phyloP scores from a whole-genome alignment of 2,888 invertebrate species.

The Machimus rusticus region DNA sequence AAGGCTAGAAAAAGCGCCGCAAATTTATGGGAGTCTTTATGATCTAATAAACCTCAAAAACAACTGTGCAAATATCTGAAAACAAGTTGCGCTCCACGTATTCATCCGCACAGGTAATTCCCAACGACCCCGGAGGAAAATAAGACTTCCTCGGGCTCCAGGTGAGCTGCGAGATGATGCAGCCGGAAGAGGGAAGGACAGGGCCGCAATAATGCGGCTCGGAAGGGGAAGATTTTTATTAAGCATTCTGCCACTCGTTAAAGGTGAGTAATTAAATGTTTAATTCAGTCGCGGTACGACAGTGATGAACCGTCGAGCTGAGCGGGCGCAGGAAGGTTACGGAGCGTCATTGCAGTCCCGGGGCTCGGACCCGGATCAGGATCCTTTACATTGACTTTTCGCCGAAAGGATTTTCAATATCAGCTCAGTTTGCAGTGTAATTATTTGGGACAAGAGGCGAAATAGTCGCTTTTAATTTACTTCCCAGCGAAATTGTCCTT shows the following conservation, averaged over 20 bases:
- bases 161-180: background rate
- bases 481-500: background rate
- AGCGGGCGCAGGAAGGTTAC: background rate
- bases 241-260: slow-evolving; percentile 22
- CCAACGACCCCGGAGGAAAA: slow-evolving; percentile 4
- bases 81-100: slow-evolving; percentile 31
- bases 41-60: slow-evolving; percentile 45
- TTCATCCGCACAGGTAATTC: slow-evolving; percentile 31
- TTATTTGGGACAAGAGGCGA: background rate
- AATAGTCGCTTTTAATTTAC: background rate
- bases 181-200: background rate
- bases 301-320: background rate
- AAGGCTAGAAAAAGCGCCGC: slow-evolving; percentile 31
- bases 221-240: background rate
- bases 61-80: slow-evolving; percentile 39
- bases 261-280: slow-evolving; percentile 24
- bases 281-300: slow-evolving; percentile 3
- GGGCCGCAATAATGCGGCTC: background rate
- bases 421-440: background rate
- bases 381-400: background rate
- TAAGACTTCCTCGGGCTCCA: background rate
- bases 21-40: slow-evolving; percentile 47
- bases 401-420: background rate
- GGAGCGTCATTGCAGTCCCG: background rate
- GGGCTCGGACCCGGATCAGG: background rate